These are phyloP conservation scores for Tenthredo livida DNA, from an alignment of 2,888 invertebrate species.

Conservation along the genomic window DNA sequence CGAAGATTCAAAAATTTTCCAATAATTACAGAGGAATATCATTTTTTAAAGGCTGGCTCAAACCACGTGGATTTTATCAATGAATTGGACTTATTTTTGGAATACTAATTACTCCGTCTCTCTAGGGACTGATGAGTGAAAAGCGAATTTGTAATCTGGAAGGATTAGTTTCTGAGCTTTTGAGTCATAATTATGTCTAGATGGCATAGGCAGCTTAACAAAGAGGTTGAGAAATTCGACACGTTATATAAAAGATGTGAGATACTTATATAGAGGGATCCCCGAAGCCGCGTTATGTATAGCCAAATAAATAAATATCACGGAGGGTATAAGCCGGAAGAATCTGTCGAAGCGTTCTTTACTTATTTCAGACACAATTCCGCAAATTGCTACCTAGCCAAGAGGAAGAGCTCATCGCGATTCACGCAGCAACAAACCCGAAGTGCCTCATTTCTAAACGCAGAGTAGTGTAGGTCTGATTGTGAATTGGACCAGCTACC, in stretches of 20 bases:
- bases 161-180: neutral
- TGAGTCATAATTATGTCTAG: neutral
- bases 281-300: neutral
- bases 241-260: neutral
- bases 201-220: neutral
- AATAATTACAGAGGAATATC: neutral
- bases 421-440: constrained; percentile 12
- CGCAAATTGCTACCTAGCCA: constrained; percentile 12
- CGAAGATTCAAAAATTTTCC: neutral
- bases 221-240: neutral
- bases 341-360: constrained; percentile 6
- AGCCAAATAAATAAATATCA: constrained; percentile 3
- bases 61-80: neutral
- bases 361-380: constrained; percentile 5
- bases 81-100: neutral
- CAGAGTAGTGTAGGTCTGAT: neutral
- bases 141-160: neutral
- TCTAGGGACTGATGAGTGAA: neutral
- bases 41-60: neutral
- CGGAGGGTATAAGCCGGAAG: neutral
- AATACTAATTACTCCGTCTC: neutral
- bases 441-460: neutral
- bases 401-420: constrained; percentile 1
- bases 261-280: neutral
- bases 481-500: neutral